phyloP scores from a whole-genome alignment of 2,113 vertebrate genomes.

The Aegotheles bennettii region DNA sequence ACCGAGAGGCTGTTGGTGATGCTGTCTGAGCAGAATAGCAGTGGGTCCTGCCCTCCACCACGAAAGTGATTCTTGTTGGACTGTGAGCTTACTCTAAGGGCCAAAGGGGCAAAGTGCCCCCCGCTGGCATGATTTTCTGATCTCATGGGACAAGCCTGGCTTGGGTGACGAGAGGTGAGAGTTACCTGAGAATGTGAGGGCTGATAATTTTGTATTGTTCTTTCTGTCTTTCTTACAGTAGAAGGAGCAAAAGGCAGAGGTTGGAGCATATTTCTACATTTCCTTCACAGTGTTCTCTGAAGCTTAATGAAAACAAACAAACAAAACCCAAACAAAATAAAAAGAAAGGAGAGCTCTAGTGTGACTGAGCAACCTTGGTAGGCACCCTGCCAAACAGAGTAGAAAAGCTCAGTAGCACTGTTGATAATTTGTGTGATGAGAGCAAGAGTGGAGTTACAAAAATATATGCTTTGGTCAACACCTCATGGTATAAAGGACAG shows the following conservation, averaged over 20 bases:
- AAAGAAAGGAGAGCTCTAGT: neutral
- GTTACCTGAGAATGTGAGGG: neutral
- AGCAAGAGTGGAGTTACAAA: neutral
- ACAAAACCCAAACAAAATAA: neutral
- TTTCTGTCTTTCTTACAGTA: neutral
- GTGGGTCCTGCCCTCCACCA: no score
- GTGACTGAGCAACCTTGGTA: neutral
- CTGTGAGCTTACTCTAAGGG: neutral
- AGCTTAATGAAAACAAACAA: neutral
- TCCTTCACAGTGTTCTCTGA: neutral
- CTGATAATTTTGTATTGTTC: neutral
- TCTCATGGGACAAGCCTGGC: neutral
- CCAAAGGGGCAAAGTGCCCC: neutral
- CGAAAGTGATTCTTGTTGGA: neutral
- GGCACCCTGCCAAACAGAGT: neutral
- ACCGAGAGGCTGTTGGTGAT: accelerated
- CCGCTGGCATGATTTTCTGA: neutral
- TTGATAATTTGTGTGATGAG: neutral
- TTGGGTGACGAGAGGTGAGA: neutral
- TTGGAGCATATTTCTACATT: neutral
- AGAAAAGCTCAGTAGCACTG: neutral
- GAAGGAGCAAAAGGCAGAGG: neutral
- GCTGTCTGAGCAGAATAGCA: accelerated
- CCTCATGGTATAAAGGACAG: accelerated
- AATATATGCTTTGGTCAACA: neutral